A percentile compares a stretch with the other conserved stretches of the same genome.
These are phyloP conservation scores for Sarcophilus harrisii DNA, from an alignment of 2,797 vertebrate genomes.

Conservation along the genomic window DNA sequence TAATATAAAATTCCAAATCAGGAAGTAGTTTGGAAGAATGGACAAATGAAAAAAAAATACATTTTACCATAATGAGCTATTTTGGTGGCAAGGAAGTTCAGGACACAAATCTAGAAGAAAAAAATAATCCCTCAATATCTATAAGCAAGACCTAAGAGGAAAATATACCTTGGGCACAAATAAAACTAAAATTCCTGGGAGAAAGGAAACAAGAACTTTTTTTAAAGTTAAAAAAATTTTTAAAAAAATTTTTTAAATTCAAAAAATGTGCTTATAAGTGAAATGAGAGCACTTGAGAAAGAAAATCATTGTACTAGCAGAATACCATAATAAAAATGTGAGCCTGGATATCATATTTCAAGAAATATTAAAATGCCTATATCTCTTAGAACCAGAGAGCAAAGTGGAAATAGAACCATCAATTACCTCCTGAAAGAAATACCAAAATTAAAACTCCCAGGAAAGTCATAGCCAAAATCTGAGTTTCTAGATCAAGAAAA, in stretches of 20 bases:
- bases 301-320: not conserved
- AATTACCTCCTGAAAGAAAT: not conserved
- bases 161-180: not conserved
- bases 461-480: not conserved
- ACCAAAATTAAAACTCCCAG: not conserved
- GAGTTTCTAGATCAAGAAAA: not conserved
- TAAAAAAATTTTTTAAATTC: not conserved
- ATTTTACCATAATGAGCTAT: not conserved
- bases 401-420: not conserved
- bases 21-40: not conserved
- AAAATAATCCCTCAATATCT: not conserved
- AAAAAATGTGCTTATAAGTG: not conserved
- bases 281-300: not conserved
- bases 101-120: not conserved
- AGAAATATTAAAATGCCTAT: not conserved
- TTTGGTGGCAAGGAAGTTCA: not conserved
- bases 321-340: not conserved
- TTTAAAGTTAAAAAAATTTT: not conserved
- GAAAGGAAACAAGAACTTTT: not conserved
- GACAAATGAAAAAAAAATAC: not conserved
- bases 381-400: not conserved
- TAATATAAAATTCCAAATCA: not conserved
- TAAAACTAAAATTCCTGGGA: not conserved
- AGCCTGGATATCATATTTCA: not conserved
- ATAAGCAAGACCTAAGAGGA: not conserved